A percentile compares a stretch with the other conserved stretches of the same genome.
These are phyloP conservation scores for Poeciliopsis turrubarensis DNA, from an alignment of 2,113 vertebrate genomes.

Conservation along the genomic window DNA sequence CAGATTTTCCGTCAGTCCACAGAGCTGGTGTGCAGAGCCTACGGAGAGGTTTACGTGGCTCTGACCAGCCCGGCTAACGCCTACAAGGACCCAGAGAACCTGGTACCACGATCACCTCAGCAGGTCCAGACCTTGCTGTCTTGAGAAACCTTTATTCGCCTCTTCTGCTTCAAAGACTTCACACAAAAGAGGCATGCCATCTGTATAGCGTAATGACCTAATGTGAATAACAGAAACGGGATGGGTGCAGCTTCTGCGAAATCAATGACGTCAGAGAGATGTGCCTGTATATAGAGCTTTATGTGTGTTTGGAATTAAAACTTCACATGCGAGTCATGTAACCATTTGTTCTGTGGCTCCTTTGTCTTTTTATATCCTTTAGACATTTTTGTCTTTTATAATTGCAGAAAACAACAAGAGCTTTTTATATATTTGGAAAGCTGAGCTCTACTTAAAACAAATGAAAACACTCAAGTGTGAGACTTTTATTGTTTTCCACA, in stretches of 20 bases:
- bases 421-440: conserved; percentile 17
- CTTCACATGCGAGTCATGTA: conserved; percentile 24
- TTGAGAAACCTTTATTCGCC: conserved; percentile 64
- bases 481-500: conserved; percentile 26
- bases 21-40: conserved; percentile 92
- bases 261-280: conserved; percentile 33
- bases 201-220: conserved; percentile 42
- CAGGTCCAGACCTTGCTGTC: conserved; percentile 92
- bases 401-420: conserved; percentile 33
- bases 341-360: conserved; percentile 1
- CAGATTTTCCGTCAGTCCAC: conserved; percentile 94
- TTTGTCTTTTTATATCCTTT: conserved; percentile 12
- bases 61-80: conserved; percentile 84
- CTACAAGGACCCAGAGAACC: conserved; percentile 89
- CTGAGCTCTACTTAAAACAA: conserved; percentile 32
- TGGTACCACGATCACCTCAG: conserved; percentile 89
- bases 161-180: not conserved
- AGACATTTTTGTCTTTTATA: not conserved
- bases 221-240: conserved; percentile 40
- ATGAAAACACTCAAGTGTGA: not conserved
- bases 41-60: conserved; percentile 88
- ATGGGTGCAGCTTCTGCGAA: conserved; percentile 31
- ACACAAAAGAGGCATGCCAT: conserved; percentile 26
- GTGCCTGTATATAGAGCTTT: conserved; percentile 31
- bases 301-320: conserved; percentile 36